These are phyloP conservation scores for Acronicta leporina DNA, from an alignment of 2,888 invertebrate genomes.

Conservation along the genomic window DNA sequence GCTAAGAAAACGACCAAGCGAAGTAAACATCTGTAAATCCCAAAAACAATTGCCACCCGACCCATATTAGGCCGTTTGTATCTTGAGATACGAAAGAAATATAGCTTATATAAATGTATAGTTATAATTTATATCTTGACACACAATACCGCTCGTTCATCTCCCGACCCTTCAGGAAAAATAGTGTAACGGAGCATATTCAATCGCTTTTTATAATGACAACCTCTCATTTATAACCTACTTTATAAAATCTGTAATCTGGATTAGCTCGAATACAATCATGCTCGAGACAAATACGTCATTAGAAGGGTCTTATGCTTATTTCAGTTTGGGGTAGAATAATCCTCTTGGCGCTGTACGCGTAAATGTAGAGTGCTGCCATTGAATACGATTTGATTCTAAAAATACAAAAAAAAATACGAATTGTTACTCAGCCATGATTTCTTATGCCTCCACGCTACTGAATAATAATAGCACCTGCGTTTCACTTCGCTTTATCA, in stretches of 20 bases:
- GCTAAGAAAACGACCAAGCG: not conserved
- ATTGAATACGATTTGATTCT: conserved; percentile 31
- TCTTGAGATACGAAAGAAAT: conserved; percentile 6
- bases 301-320: conserved; percentile 66
- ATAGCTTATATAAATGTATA: conserved; percentile 5
- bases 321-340: conserved; percentile 58
- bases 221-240: conserved; percentile 53
- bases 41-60: conserved; percentile 4
- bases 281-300: conserved; percentile 70
- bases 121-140: conserved; percentile 14
- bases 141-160: conserved; percentile 19
- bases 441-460: conserved; percentile 45
- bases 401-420: conserved; percentile 41
- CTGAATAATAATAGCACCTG: conserved; percentile 46
- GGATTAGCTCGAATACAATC: conserved; percentile 78
- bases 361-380: conserved; percentile 41
- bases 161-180: conserved; percentile 15
- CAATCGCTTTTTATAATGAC: conserved; percentile 41
- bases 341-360: conserved; percentile 57
- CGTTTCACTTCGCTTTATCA: conserved; percentile 35
- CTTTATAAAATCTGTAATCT: conserved; percentile 67
- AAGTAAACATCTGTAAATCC: conserved; percentile 1
- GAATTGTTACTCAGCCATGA: conserved; percentile 35
- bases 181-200: conserved; percentile 34
- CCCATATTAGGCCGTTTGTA: conserved; percentile 7